Base-by-base conservation (phyloP, 2,797 vertebrate genomes). In the Pteronotus mesoamericanus region DNA sequence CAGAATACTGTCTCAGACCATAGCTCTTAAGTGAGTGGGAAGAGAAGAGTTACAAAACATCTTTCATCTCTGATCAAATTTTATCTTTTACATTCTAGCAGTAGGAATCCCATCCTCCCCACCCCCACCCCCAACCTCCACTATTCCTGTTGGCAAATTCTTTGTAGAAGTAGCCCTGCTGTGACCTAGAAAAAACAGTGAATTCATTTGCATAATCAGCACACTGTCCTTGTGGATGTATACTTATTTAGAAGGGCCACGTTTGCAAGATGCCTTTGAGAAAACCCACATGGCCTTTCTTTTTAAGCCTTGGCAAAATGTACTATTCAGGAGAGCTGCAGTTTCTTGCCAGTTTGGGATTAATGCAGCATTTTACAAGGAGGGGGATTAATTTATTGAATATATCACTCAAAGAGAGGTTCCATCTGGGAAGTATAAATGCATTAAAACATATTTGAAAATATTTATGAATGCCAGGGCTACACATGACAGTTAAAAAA, bases 201-300 rank as follows among this genome's bases (percentile, higher is more conserved):
- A 97, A 97, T 96, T 96, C 24, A 97, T 98, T 97, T 97, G 88
- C 94, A 97, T 96, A 97, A 97, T 95, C 94, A 97, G 74, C 51
- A 34, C 22, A 86, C 85, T 96, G 64, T 92, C 96, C 77, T 97
- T 97, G 69, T 61, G 15, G 85, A 94, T 71, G 74, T 94, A 94
- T 97, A 94, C 97, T 64, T 64, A 94, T 97, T 97, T 97, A 97
- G 95, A 97, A 97, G 61, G 79, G 66, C 94, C 86, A 74, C 6
- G 7, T 94, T 95, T 87, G 88, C 85, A 95, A 96, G 93, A 95
- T 83, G 21, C 48, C 77, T 95, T 95, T 89, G 83, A 94, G 89
- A 89, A 95, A 94, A 82, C 5, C 37, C 69, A 84, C 51, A n/a
- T 78, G 48, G 16, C 61, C 6, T 93, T 95, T 87, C 51, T 75